A percentile compares a stretch with the other conserved stretches of the same genome.
phyloP scores from a whole-genome alignment of 2,797 vertebrate genomes.

The Hephaestus fuliginosus region DNA sequence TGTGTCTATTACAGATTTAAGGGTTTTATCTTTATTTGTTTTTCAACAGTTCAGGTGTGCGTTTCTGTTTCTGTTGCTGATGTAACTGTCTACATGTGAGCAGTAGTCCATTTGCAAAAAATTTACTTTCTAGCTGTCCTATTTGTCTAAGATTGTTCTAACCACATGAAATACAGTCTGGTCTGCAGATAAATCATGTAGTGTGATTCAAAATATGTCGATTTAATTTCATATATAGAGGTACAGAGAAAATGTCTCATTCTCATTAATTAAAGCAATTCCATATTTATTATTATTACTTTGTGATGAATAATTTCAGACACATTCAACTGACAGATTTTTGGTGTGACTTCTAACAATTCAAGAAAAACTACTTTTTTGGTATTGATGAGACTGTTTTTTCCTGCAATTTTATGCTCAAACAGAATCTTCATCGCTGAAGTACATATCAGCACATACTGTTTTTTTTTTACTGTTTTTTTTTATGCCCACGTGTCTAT shows the following conservation, averaged over 20 bases:
- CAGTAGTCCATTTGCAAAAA: neutral
- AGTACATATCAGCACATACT: neutral
- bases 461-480: neutral
- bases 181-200: neutral
- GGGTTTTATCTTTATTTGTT: conserved; percentile 1
- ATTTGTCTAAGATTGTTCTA: neutral
- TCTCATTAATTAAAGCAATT: neutral
- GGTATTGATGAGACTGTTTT: neutral
- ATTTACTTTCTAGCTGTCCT: neutral
- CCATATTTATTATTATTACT: neutral
- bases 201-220: neutral
- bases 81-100: neutral
- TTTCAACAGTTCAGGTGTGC: neutral
- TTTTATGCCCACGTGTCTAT: neutral
- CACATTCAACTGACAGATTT: neutral
- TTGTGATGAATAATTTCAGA: neutral
- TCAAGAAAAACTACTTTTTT: neutral
- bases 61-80: too few species aligned
- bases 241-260: neutral
- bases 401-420: neutral
- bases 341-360: neutral
- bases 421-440: neutral
- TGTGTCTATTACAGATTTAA: neutral
- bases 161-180: neutral
- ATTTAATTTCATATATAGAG: neutral